Evolutionary conservation across 2,797 vertebrate species (phyloP), one percentile per base, ranked within the genome.

Genomic region (Cyprinella venusta): DNA sequence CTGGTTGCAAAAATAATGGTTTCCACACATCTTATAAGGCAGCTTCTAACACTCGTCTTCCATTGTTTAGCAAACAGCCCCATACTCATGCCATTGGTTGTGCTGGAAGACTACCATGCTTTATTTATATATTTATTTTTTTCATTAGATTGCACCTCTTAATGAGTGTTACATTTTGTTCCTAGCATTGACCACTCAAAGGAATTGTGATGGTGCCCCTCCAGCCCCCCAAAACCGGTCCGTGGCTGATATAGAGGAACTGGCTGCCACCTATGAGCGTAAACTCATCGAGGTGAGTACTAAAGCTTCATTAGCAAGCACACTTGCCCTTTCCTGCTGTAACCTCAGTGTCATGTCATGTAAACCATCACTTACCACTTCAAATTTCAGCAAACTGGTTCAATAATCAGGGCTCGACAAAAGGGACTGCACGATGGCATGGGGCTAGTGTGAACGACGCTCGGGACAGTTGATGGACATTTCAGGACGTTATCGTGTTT

Each of bases 271-370:
- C 87, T 99, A 99, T 0, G 98, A 99, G 89, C 96, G 97, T 63
- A 99, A 99, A 90, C 96, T 99, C 86, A 97, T 99, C 0, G 98
- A 99, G 97, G 98, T 99, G 93, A 95, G 93, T 82, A 76, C 65
- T 68, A 36, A 45, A 33, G 56, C 38, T 80, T 61, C 10, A 40
- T 18, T 15, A 54, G 18, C 67, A 45, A 33, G 19, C 36, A n/a
- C n/a, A 40, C 21, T 63, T 30, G 38, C 5, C 54, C 38, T 45
- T 40, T 61, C 9, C 61, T 45, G 10, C 26, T 50, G 8, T 40
- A 26, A 15, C 15, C 30, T 38, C 16, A 38, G 0, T 50, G 15
- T 81, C 18, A 38, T 40, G 19, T 10, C 4, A 19, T 76, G 30
- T 64, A 33, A 48, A 63, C 12, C 70, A 65, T 75, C 68, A 21